phyloP scores from a whole-genome alignment of 2,113 vertebrate genomes.

The Amphiprion ocellaris region DNA sequence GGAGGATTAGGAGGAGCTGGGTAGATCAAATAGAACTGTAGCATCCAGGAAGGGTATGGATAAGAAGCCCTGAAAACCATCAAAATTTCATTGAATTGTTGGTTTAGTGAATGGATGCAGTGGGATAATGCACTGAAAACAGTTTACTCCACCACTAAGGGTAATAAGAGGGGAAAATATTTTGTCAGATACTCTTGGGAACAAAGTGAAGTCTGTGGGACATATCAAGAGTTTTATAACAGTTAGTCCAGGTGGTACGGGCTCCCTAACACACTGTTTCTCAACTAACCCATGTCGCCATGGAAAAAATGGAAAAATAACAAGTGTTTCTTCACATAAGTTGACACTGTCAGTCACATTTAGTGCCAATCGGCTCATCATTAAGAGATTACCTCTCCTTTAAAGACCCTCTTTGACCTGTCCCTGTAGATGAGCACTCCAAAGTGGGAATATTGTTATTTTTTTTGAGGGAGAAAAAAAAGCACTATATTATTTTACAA shows the following conservation, averaged over 20 bases:
- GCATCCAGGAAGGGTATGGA: slow-evolving; percentile 29
- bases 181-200: slow-evolving; percentile 78
- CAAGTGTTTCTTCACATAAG: neutral
- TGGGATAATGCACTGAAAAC: neutral
- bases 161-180: neutral
- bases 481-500: slow-evolving; percentile 10
- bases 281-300: slow-evolving; percentile 42
- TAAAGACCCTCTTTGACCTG: slow-evolving; percentile 21
- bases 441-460: slow-evolving; percentile 1
- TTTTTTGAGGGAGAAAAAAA: slow-evolving; percentile 12
- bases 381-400: slow-evolving; percentile 16
- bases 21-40: slow-evolving; percentile 48
- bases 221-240: slow-evolving; percentile 60
- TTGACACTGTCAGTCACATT: neutral
- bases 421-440: neutral
- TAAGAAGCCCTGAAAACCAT: slow-evolving; percentile 31
- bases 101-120: neutral
- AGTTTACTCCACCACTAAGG: neutral
- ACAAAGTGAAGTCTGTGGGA: slow-evolving; percentile 78
- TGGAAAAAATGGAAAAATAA: neutral
- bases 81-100: slow-evolving; percentile 4
- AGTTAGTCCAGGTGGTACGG: slow-evolving; percentile 80
- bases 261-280: slow-evolving; percentile 78
- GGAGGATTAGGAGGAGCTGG: slow-evolving; percentile 37
- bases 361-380: slow-evolving; percentile 8